Percentiles rank a stretch among this genome's conserved stretches.
Evolutionary conservation across 2,113 vertebrate species (phyloP).

Genomic region (Polypterus bichir): DNA sequence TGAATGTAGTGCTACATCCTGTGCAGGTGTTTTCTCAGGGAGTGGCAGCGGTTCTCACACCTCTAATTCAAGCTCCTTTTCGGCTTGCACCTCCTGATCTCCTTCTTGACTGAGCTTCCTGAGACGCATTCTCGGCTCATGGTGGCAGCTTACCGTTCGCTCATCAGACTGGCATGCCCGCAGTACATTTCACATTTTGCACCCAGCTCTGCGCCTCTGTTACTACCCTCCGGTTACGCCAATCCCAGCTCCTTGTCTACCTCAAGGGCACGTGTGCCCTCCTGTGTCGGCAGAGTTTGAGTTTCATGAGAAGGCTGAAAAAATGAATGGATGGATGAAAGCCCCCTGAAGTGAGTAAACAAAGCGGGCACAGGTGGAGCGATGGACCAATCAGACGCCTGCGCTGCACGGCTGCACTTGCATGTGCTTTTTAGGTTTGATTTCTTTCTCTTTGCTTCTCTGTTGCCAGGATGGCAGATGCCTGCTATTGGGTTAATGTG

Average conservation of each 20-base stretch:
- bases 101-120: too few relatives aligned
- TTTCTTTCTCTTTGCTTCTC: conserved; percentile 4
- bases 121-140: too few relatives aligned
- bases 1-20: too few relatives aligned
- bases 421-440: not conserved
- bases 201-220: too few relatives aligned
- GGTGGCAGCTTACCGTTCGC: too few relatives aligned
- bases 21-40: too few relatives aligned
- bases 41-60: too few relatives aligned
- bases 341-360: conserved; percentile 10
- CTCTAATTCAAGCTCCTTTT: too few relatives aligned
- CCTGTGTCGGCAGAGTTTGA: conserved; percentile 7
- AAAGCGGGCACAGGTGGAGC: conserved; percentile 12
- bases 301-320: conserved; percentile 10
- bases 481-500: conserved; percentile 56
- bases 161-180: too few relatives aligned
- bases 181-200: too few relatives aligned
- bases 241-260: conserved; percentile 16
- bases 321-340: conserved; percentile 13
- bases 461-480: conserved; percentile 60
- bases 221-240: not conserved
- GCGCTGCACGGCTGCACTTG: too few relatives aligned
- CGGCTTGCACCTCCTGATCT: too few relatives aligned
- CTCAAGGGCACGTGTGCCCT: conserved; percentile 10
- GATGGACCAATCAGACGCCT: conserved; percentile 9